Percentiles rank a stretch among this genome's conserved stretches.
Conservation (phyloP, 92 coral and sea anemone species). For the Chrysogorgia sp. region DNA sequence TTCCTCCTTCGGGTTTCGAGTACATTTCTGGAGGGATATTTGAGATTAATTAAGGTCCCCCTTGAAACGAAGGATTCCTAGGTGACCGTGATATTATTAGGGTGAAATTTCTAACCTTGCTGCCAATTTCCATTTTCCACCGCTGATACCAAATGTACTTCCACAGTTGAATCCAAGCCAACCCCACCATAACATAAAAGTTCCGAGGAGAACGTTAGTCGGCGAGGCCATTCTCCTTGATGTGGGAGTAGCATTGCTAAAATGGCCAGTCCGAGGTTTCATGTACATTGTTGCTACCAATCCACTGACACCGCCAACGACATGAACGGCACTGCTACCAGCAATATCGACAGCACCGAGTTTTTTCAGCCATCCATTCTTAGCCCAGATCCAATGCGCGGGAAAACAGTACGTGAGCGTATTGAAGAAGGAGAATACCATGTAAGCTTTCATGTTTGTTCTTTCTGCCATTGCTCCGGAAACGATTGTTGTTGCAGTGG, state of each 20-base stretch:
- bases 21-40: too few species aligned
- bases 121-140: conserved; percentile 92
- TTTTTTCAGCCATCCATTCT: conserved; percentile 62
- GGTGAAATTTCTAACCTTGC: conserved; percentile 52
- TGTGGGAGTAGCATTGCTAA: conserved; percentile 43
- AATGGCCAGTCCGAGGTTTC: conserved; percentile 81
- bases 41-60: too few species aligned
- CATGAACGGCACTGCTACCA: conserved; percentile 68
- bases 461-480: conserved; percentile 78
- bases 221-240: conserved; percentile 85
- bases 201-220: conserved; percentile 86
- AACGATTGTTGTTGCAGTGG: conserved; percentile 71
- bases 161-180: conserved; percentile 99
- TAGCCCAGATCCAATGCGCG: conserved; percentile 78
- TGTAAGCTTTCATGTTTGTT: conserved; percentile 59
- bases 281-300: conserved; percentile 76
- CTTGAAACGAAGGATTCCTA: background rate
- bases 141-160: conserved; percentile 93
- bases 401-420: conserved; percentile 73
- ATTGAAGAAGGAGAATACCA: conserved; percentile 68
- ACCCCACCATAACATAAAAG: conserved; percentile 99
- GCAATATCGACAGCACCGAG: conserved; percentile 72
- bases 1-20: too few species aligned
- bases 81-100: too few species aligned
- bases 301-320: conserved; percentile 93